These are phyloP conservation scores for Heterodera carotae DNA, from an alignment of 1,140 invertebrate species.

Conservation along the genomic window DNA sequence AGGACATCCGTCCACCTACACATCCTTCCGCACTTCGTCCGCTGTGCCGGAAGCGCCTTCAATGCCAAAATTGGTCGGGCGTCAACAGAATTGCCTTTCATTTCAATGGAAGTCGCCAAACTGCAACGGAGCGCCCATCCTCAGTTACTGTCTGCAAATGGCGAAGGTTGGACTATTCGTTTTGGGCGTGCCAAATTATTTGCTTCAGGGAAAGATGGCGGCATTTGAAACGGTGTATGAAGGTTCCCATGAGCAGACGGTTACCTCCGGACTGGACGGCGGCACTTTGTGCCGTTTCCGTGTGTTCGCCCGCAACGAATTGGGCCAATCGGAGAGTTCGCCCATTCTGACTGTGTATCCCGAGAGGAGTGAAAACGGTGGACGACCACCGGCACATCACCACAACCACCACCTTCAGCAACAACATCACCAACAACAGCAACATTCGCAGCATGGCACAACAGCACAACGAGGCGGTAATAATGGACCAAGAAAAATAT, in stretches of 20 bases:
- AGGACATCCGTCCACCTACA: constrained; percentile 51
- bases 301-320: constrained; percentile 52
- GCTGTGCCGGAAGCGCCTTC: constrained; percentile 48
- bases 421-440: constrained; percentile 6
- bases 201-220: constrained; percentile 51
- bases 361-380: constrained; percentile 6
- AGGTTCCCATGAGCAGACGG: constrained; percentile 41
- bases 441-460: constrained; percentile 8
- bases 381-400: not conserved
- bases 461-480: not conserved
- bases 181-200: no score
- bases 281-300: constrained; percentile 51
- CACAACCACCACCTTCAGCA: constrained; percentile 18
- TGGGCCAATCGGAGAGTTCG: constrained; percentile 47
- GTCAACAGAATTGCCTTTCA: constrained; percentile 35
- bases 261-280: constrained; percentile 47
- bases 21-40: constrained; percentile 45
- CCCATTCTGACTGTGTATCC: constrained; percentile 30
- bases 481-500: no score
- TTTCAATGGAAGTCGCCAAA: constrained; percentile 45
- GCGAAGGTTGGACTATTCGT: constrained; percentile 49
- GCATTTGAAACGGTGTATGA: constrained; percentile 47
- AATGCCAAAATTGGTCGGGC: constrained; percentile 34
- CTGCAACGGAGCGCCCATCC: constrained; percentile 49
- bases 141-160: constrained; percentile 49